Conservation (phyloP, 2,797 vertebrate genomes). For the Malacoraja senta region DNA sequence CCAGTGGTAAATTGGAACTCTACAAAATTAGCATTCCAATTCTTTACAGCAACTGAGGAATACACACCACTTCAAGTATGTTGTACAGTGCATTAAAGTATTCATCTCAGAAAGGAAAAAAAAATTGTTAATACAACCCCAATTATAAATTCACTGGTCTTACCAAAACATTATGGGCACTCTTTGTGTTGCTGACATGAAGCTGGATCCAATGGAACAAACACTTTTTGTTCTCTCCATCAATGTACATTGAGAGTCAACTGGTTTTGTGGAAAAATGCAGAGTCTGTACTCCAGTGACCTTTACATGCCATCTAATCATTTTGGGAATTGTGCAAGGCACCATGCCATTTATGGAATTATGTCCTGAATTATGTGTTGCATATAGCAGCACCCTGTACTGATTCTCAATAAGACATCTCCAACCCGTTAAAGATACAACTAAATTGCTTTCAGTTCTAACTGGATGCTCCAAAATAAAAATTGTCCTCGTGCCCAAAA, state of each 20-base stretch:
- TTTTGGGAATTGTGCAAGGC: neutral
- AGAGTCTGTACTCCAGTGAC: neutral
- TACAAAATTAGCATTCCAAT: neutral
- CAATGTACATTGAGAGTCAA: neutral
- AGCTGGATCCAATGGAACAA: neutral
- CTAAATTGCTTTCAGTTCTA: neutral
- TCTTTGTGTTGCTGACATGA: neutral
- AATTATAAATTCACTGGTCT: neutral
- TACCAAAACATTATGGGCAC: neutral
- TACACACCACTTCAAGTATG: neutral
- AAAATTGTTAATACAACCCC: no score
- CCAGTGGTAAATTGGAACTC: slow-evolving; percentile 8
- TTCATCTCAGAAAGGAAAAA: neutral
- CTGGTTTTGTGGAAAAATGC: neutral
- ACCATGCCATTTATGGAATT: neutral
- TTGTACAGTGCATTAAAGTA: neutral
- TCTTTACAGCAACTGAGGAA: neutral
- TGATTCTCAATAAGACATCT: neutral
- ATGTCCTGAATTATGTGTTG: neutral
- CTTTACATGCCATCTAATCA: neutral
- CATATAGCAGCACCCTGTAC: neutral
- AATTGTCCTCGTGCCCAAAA: neutral
- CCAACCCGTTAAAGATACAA: neutral
- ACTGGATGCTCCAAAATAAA: neutral
- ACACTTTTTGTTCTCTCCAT: neutral